A percentile compares a stretch with the other conserved stretches of the same genome.
These are phyloP conservation scores for Phoxinus dragarum DNA, from an alignment of 2,797 vertebrate species.

Conservation along the genomic window DNA sequence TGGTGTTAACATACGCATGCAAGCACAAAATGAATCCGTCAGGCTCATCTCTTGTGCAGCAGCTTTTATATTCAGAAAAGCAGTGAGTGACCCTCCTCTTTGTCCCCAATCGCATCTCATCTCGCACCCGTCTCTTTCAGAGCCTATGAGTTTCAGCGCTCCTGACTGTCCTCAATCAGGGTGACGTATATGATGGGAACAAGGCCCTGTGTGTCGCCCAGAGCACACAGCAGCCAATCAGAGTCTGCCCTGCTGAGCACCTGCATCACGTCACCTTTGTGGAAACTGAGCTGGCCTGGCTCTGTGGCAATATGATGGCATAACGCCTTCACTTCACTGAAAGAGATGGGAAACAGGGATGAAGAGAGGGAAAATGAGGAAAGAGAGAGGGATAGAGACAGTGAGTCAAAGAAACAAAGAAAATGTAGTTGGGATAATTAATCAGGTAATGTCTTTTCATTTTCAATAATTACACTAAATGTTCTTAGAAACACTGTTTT, in stretches of 20 bases:
- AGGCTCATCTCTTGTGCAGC: constrained; percentile 8
- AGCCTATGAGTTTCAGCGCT: constrained; percentile 24
- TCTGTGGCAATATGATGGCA: constrained; percentile 92
- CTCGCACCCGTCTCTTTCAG: background rate
- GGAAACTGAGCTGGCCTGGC: constrained; percentile 91
- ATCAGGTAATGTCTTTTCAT: background rate
- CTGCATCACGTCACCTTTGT: constrained; percentile 86
- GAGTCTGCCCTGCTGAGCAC: constrained; percentile 84
- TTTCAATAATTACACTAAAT: background rate
- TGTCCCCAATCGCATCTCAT: constrained; percentile 11
- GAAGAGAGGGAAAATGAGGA: background rate
- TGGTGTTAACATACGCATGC: constrained; percentile 64
- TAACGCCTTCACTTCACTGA: constrained; percentile 88
- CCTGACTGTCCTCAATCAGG: constrained; percentile 72
- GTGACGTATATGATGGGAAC: constrained; percentile 93
- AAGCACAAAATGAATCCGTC: constrained; percentile 45
- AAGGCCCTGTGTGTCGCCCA: constrained; percentile 81
- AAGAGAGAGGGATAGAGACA: background rate
- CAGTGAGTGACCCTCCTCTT: constrained; percentile 19
- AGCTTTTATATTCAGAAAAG: constrained; percentile 19
- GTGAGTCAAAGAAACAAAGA: background rate
- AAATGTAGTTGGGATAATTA: background rate
- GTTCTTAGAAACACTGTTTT: background rate
- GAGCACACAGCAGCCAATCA: constrained; percentile 89
- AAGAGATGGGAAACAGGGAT: constrained; percentile 8